Evolutionary conservation across 1,140 invertebrate genomes (phyloP).

Genomic region (Zaprionus taronus): DNA sequence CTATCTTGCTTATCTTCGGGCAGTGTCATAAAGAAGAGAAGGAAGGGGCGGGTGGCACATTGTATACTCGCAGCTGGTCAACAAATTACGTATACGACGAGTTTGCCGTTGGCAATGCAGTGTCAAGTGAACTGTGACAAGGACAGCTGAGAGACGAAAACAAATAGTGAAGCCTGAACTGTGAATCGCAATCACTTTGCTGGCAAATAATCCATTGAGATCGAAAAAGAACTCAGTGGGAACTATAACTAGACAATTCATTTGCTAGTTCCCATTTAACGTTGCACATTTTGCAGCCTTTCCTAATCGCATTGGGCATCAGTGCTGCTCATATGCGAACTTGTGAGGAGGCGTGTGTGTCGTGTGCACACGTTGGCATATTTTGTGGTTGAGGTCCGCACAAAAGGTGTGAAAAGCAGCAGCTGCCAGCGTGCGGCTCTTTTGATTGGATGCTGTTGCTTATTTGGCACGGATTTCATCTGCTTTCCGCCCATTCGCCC

Average conservation of each 20-base stretch:
- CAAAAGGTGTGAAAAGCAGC: slow-evolving; percentile 66
- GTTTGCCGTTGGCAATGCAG: slow-evolving; percentile 24
- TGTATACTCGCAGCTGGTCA: slow-evolving; percentile 52
- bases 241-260: background rate
- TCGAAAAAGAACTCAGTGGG: background rate
- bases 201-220: slow-evolving; percentile 12
- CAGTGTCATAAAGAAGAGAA: slow-evolving; percentile 27
- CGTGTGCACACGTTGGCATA: slow-evolving; percentile 28
- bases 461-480: slow-evolving; percentile 70
- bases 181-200: slow-evolving; percentile 29
- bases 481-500: slow-evolving; percentile 4
- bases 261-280: background rate
- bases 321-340: background rate
- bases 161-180: slow-evolving; percentile 26
- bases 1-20: background rate
- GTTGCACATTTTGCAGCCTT: background rate
- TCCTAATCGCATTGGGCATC: background rate
- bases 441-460: slow-evolving; percentile 69
- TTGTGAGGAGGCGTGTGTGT: background rate
- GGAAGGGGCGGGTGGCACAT: background rate
- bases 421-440: slow-evolving; percentile 46
- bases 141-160: slow-evolving; percentile 18
- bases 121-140: slow-evolving; percentile 38
- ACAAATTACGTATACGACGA: slow-evolving; percentile 49
- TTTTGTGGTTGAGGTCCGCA: slow-evolving; percentile 56